A percentile compares a stretch with the other conserved stretches of the same genome.
Evolutionary conservation across 2,797 vertebrate genomes (phyloP).

Genomic region (Thamnophis elegans): DNA sequence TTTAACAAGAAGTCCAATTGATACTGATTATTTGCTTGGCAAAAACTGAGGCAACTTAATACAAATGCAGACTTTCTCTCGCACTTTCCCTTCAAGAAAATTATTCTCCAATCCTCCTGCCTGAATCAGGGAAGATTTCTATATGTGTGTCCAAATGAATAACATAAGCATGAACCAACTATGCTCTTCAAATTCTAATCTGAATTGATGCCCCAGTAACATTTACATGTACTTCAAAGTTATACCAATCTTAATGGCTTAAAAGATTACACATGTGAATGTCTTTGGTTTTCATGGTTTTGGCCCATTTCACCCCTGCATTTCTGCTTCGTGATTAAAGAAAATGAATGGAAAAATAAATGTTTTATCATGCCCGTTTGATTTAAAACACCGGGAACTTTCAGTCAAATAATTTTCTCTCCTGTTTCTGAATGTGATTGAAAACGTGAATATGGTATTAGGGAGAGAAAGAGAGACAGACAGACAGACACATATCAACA

Average conservation of each 20-base stretch:
- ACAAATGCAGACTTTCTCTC: background rate
- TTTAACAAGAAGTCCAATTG: background rate
- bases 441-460: background rate
- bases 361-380: background rate
- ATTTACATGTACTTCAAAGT: background rate
- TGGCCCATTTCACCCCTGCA: background rate
- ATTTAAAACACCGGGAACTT: background rate
- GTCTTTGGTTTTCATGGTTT: background rate
- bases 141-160: too few species aligned
- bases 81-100: background rate
- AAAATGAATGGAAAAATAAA: background rate
- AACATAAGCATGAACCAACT: background rate
- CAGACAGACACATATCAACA: too few species aligned
- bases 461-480: too few species aligned
- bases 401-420: background rate
- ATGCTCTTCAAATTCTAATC: background rate
- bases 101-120: background rate
- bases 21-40: background rate
- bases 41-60: background rate
- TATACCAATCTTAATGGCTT: background rate
- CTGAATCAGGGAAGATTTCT: background rate
- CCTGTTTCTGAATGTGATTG: background rate
- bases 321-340: background rate
- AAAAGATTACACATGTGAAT: background rate
- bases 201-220: background rate